phyloP scores from a whole-genome alignment of 2,888 invertebrate genomes.

The Folsomia manolachei region DNA sequence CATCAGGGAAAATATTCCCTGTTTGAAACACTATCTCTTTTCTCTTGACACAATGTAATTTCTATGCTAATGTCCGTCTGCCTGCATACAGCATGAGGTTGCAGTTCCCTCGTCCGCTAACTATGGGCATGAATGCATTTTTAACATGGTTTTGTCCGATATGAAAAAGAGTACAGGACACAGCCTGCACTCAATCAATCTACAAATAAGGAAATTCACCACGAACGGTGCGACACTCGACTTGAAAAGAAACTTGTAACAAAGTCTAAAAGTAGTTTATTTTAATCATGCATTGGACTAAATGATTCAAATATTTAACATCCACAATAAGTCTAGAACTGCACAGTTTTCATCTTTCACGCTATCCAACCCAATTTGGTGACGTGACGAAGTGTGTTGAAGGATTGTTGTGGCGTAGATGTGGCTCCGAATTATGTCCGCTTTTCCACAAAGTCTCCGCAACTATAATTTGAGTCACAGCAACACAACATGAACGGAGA shows the following conservation, averaged over 20 bases:
- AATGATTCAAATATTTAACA: too few species aligned
- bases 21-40: constrained; percentile 8
- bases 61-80: constrained; percentile 47
- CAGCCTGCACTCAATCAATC: background rate
- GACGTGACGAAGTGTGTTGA: too few species aligned
- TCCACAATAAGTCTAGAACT: too few species aligned
- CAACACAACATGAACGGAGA: too few species aligned
- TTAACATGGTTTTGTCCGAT: background rate
- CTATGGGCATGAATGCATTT: too few species aligned
- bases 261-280: too few species aligned
- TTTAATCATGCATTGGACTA: too few species aligned
- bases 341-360: too few species aligned
- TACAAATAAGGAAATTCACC: background rate
- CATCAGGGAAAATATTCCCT: constrained; percentile 28
- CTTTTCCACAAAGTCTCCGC: background rate
- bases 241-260: too few species aligned
- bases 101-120: too few species aligned
- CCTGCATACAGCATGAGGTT: background rate
- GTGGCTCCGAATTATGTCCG: background rate
- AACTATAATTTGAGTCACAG: background rate
- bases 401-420: background rate
- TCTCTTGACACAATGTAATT: constrained; percentile 48
- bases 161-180: background rate
- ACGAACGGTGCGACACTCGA: too few species aligned
- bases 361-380: background rate